Percentiles rank a stretch among this genome's conserved stretches.
Evolutionary conservation across 2,113 vertebrate genomes (phyloP).

Genomic region (Gambusia affinis): DNA sequence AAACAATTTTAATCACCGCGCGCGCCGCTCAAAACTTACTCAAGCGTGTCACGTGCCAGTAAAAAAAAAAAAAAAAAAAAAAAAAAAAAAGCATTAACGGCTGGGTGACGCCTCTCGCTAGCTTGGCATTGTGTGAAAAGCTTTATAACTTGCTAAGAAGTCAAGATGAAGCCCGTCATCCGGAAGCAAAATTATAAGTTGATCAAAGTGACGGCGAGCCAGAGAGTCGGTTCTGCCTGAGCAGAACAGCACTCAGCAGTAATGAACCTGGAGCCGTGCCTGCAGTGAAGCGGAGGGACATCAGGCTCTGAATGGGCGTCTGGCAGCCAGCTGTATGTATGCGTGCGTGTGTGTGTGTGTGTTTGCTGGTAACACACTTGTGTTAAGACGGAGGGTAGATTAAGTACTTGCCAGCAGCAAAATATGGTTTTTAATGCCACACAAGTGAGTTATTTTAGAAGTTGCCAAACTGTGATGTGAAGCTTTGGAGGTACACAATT

Average conservation of each 20-base stretch:
- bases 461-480: conserved; percentile 13
- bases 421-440: conserved; percentile 56
- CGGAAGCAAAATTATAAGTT: conserved; percentile 46
- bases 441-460: conserved; percentile 54
- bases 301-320: conserved; percentile 54
- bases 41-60: background rate
- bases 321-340: conserved; percentile 56
- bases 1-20: conserved; percentile 26
- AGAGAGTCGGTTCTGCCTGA: conserved; percentile 61
- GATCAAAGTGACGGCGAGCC: conserved; percentile 58
- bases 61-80: background rate
- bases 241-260: conserved; percentile 61
- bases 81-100: background rate
- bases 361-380: conserved; percentile 26
- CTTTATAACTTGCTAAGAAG: conserved; percentile 24
- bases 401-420: conserved; percentile 57
- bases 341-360: conserved; percentile 22
- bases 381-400: conserved; percentile 53
- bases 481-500: background rate
- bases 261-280: conserved; percentile 73
- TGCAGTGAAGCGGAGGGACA: conserved; percentile 58
- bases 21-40: conserved; percentile 15
- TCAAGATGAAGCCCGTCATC: conserved; percentile 43
- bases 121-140: conserved; percentile 31
- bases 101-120: conserved; percentile 26